phyloP scores from a whole-genome alignment of 2,797 vertebrate genomes.

The Tapera naevia region DNA sequence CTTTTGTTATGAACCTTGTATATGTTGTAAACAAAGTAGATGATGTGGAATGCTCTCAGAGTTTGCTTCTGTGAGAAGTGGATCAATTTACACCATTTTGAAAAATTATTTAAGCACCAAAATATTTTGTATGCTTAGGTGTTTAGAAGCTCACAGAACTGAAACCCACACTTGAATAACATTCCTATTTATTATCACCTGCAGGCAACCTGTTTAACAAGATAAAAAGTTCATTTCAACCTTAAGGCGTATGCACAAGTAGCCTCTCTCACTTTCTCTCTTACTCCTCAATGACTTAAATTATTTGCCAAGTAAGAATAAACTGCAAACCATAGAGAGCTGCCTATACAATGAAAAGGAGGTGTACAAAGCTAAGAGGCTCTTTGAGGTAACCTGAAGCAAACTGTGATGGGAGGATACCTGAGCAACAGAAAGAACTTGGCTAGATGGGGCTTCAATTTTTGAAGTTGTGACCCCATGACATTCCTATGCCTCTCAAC shows the following conservation, averaged over 20 bases:
- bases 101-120: not conserved
- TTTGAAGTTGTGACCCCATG: not conserved
- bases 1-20: not conserved
- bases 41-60: not conserved
- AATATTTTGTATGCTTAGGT: not conserved
- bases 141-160: not conserved
- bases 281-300: not conserved
- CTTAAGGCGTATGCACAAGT: not conserved
- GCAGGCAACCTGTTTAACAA: not conserved
- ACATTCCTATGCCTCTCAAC: not conserved
- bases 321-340: not conserved
- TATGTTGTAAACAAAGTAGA: not conserved
- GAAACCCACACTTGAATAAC: not conserved
- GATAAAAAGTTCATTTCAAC: not conserved
- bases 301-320: not conserved
- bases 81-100: not conserved
- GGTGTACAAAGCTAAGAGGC: not conserved
- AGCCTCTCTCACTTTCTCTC: not conserved
- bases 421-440: not conserved
- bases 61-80: not conserved
- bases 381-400: not conserved
- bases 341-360: not conserved
- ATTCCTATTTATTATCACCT: not conserved
- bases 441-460: not conserved
- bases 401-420: not conserved